phyloP scores from a whole-genome alignment of 2,797 vertebrate genomes.

The Rhynchotus rufescens region DNA sequence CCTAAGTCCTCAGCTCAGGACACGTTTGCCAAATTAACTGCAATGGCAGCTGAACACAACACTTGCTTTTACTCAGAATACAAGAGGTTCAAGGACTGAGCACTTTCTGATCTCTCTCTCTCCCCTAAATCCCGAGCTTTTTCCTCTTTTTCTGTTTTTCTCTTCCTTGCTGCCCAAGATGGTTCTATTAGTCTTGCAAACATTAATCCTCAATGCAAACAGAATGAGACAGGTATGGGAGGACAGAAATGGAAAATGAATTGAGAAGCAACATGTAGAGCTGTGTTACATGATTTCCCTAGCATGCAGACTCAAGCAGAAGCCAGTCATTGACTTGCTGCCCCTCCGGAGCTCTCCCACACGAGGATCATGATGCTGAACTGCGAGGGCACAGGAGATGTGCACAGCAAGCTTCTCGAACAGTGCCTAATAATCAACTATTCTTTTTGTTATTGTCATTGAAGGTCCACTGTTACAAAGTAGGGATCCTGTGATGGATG shows the following conservation, averaged over 20 bases:
- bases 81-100: conserved; percentile 30
- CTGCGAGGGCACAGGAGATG: neutral
- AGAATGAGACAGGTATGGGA: conserved; percentile 51
- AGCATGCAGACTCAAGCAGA: conserved; percentile 33
- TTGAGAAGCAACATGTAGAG: conserved; percentile 38
- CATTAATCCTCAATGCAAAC: conserved; percentile 76
- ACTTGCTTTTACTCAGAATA: conserved; percentile 23
- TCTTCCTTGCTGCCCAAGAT: conserved; percentile 50
- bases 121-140: neutral
- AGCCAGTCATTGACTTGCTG: conserved; percentile 11
- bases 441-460: neutral
- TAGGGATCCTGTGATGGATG: neutral
- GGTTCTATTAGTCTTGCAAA: conserved; percentile 73
- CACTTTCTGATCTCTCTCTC: neutral
- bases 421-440: neutral
- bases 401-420: neutral
- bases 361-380: neutral
- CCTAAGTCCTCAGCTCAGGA: neutral
- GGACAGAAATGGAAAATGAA: conserved; percentile 74
- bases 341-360: neutral
- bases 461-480: neutral
- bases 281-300: neutral
- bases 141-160: conserved; percentile 2
- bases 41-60: conserved; percentile 45
- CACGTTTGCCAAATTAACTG: conserved; percentile 44